phyloP scores from a whole-genome alignment of 1,140 invertebrate genomes.

The Caerostris darwini region DNA sequence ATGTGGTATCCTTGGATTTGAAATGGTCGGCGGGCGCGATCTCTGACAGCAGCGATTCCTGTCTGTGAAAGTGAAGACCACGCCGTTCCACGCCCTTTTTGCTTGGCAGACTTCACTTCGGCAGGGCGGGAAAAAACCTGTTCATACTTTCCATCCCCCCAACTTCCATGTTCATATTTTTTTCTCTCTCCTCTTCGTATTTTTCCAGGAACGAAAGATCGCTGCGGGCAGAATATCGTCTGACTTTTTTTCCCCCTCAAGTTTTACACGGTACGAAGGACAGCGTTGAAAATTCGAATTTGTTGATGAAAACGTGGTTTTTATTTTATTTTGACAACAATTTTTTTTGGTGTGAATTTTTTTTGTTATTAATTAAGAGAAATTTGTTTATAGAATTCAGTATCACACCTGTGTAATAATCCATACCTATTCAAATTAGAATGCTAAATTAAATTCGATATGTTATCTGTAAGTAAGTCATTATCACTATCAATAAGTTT shows the following conservation, averaged over 20 bases:
- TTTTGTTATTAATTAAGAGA: too few relatives aligned
- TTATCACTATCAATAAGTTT: too few relatives aligned
- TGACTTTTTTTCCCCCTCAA: neutral
- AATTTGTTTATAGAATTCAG: too few relatives aligned
- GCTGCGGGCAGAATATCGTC: neutral
- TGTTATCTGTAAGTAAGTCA: too few relatives aligned
- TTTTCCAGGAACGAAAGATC: slow-evolving; percentile 23
- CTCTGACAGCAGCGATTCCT: slow-evolving; percentile 4
- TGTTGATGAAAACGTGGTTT: neutral
- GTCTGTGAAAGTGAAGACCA: slow-evolving; percentile 36
- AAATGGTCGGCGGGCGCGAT: neutral
- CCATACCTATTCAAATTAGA: too few relatives aligned
- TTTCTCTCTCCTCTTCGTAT: neutral
- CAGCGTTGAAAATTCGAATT: neutral
- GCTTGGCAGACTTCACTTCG: too few relatives aligned
- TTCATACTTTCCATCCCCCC: neutral
- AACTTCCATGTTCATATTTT: neutral
- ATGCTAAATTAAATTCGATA: too few relatives aligned
- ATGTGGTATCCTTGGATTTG: neutral
- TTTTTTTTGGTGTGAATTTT: too few relatives aligned
- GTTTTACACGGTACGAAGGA: neutral
- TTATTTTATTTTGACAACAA: too few relatives aligned
- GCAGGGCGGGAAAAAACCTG: neutral
- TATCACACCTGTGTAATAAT: too few relatives aligned
- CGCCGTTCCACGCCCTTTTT: slow-evolving; percentile 20